A percentile compares a stretch with the other conserved stretches of the same genome.
Conservation (phyloP, 2,888 invertebrate genomes). For the Baccha elongata region DNA sequence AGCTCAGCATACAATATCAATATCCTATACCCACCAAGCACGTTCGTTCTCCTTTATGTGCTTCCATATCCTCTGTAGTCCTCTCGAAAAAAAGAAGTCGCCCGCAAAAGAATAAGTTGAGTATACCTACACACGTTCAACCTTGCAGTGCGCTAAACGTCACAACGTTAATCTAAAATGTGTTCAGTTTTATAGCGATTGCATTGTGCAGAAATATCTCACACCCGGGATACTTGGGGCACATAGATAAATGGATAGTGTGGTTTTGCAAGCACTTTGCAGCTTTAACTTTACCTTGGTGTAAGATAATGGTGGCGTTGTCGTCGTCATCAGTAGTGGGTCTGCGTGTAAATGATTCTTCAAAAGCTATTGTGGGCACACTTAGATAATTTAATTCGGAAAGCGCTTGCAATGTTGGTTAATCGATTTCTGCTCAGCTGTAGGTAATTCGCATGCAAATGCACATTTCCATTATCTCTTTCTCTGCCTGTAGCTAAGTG, state of each 20-base stretch:
- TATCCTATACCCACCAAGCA: slow-evolving; percentile 48
- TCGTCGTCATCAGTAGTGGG: background rate
- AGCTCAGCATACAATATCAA: slow-evolving; percentile 41
- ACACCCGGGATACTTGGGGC: slow-evolving; percentile 38
- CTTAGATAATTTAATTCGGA: slow-evolving; percentile 63
- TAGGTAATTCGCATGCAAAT: slow-evolving; percentile 68
- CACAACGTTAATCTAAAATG: slow-evolving; percentile 69
- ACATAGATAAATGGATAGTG: slow-evolving; percentile 46
- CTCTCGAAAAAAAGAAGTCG: slow-evolving; percentile 10
- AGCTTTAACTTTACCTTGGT: slow-evolving; percentile 54
- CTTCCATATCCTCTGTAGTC: slow-evolving; percentile 33
- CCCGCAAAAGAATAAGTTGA: slow-evolving; percentile 51
- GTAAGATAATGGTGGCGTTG: background rate
- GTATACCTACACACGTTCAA: slow-evolving; percentile 67
- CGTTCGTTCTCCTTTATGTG: slow-evolving; percentile 63
- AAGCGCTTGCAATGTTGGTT: slow-evolving; percentile 62
- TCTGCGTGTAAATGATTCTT: slow-evolving; percentile 67
- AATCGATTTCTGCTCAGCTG: slow-evolving; percentile 68
- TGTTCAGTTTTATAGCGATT: slow-evolving; percentile 68
- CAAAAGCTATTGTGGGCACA: slow-evolving; percentile 60
- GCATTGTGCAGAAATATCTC: slow-evolving; percentile 60
- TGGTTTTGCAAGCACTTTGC: slow-evolving; percentile 55
- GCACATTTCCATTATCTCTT: slow-evolving; percentile 31
- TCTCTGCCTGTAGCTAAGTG: slow-evolving; percentile 16
- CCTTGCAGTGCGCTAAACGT: slow-evolving; percentile 63